Percentiles rank a stretch among this genome's conserved stretches.
Conservation (phyloP, 2,797 vertebrate genomes). For the Chelonia mydas region DNA sequence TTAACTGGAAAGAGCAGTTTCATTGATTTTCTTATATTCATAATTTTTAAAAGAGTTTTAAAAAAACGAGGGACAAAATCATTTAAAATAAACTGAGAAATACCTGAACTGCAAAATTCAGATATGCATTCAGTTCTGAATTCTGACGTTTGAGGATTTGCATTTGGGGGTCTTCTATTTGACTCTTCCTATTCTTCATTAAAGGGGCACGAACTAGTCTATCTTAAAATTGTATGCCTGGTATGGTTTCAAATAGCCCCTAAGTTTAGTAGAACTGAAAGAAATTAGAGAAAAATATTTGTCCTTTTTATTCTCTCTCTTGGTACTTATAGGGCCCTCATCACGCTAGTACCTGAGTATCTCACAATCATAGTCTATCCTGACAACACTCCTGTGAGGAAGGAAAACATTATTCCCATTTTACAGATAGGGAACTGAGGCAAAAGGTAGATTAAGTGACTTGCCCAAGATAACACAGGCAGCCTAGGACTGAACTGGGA, state of each 20-base stretch:
- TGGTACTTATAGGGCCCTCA: neutral
- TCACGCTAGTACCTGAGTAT: neutral
- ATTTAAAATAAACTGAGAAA: neutral
- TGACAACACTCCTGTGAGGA: neutral
- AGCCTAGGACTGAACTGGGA: neutral
- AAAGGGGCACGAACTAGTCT: neutral
- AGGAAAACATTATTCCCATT: neutral
- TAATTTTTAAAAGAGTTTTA: neutral
- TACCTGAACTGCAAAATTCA: neutral
- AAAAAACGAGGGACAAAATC: neutral
- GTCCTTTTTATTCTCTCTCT: neutral
- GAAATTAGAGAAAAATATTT: neutral
- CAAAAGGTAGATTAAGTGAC: neutral
- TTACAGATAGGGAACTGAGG: neutral
- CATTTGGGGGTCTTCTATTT: neutral
- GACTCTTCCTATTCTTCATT: neutral
- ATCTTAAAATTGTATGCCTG: neutral
- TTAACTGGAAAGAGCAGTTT: neutral
- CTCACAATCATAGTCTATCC: neutral
- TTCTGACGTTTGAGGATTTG: neutral
- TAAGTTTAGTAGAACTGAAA: neutral
- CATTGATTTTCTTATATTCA: neutral
- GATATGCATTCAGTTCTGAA: neutral
- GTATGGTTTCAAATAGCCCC: neutral
- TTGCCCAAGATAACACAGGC: neutral